Evolutionary conservation across 2,888 invertebrate genomes (phyloP).

Genomic region (Lobophora halterata): DNA sequence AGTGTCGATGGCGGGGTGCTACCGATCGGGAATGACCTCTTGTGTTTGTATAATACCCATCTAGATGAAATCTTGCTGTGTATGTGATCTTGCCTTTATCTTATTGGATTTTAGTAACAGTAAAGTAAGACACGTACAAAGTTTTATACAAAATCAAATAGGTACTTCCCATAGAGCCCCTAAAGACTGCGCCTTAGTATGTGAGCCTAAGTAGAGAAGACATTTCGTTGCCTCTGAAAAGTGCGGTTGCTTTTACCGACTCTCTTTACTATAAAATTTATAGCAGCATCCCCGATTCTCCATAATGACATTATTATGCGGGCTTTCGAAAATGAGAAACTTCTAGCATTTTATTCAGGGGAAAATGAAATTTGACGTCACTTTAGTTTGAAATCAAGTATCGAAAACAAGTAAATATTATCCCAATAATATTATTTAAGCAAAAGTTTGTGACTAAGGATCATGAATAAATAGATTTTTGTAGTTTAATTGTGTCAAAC

Average conservation of each 20-base stretch:
- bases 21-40: no score
- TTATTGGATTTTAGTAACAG: no score
- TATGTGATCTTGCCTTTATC: no score
- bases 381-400: slow-evolving; percentile 7
- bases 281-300: slow-evolving; percentile 44
- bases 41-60: no score
- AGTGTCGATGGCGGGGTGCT: no score
- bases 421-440: no score
- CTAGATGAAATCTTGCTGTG: no score
- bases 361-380: slow-evolving; percentile 9
- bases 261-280: slow-evolving; percentile 48
- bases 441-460: no score
- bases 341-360: slow-evolving; percentile 26
- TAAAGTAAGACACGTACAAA: background rate
- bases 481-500: no score
- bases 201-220: slow-evolving; percentile 24
- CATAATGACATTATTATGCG: slow-evolving; percentile 50
- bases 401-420: no score
- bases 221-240: slow-evolving; percentile 30
- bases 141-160: slow-evolving; percentile 17
- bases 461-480: no score
- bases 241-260: slow-evolving; percentile 38
- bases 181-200: slow-evolving; percentile 24
- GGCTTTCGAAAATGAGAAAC: slow-evolving; percentile 42
- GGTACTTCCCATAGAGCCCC: slow-evolving; percentile 22